Evolutionary conservation across 2,113 vertebrate species (phyloP), one percentile per base, ranked within the genome.

Genomic region (Ranitomeya imitator): DNA sequence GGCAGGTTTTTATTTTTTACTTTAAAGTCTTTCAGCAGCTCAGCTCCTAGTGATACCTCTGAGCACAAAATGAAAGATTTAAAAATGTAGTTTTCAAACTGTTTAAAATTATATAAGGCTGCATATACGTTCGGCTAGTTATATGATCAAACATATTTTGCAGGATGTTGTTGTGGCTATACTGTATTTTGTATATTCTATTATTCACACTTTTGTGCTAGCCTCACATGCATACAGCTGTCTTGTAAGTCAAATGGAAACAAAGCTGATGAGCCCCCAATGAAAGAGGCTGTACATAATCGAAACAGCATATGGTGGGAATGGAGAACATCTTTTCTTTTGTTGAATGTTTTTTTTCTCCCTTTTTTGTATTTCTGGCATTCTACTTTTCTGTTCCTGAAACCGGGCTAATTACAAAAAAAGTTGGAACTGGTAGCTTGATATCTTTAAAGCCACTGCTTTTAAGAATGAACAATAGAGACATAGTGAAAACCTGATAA

Each of bases 391-490:
- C 94, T 95, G 91, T 91, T 94, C 92, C 93, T 95, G 93, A 94
- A 96, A 95, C 95, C 94, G 93, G 93, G 94, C 94, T 96, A 96
- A 96, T 96, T 96, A 96, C 94, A 96, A 91, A 93, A 87, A 92
- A 95, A 96, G 93, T 95, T 95, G 93, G 93, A 91, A 92, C 93
- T 93, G 91, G 90, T 95, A 91, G 94, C 95, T 93, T 95, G 95
- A 92, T 93, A 94, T 95, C 87, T 96, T 95, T 95, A 96, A 95
- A 95, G 93, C 93, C 94, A 93, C 94, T 95, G 92, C 94, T 95
- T 95, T 95, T 94, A 94, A 94, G 92, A 88, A 89, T 93, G 95
- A 95, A 96, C 95, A 96, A 96, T 96, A 93, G 95, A 92, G 92
- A 94, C 93, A 93, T 92, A 93, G 92, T 92, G 92, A 92, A 93